Conservation (phyloP, 2,113 vertebrate species). For the Amphilophus citrinellus region DNA sequence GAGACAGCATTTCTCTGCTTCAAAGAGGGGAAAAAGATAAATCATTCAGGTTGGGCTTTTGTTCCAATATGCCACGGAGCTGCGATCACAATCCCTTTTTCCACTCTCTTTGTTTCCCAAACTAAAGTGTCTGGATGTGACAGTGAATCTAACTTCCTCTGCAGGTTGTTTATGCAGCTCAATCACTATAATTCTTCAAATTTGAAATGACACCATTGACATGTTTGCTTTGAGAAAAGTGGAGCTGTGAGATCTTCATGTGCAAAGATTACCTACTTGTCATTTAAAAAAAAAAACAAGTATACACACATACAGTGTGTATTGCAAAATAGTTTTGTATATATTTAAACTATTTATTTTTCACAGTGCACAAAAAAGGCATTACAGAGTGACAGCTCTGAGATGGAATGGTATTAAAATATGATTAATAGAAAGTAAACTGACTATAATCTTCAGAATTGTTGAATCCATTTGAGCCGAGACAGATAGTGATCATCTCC, state of each 20-base stretch:
- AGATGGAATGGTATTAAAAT: slow-evolving; percentile 65
- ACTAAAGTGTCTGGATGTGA: slow-evolving; percentile 82
- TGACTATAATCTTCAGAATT: slow-evolving; percentile 70
- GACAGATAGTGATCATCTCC: slow-evolving; percentile 66
- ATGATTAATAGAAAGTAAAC: slow-evolving; percentile 67
- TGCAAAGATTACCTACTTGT: slow-evolving; percentile 73
- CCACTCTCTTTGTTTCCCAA: slow-evolving; percentile 75
- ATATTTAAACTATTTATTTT: slow-evolving; percentile 14
- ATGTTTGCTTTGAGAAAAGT: slow-evolving; percentile 75
- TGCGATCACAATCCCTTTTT: slow-evolving; percentile 84
- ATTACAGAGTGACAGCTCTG: slow-evolving; percentile 25
- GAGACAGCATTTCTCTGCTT: slow-evolving; percentile 68
- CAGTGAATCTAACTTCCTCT: slow-evolving; percentile 80
- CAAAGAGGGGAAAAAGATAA: slow-evolving; percentile 74
- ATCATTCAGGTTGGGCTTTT: slow-evolving; percentile 81
- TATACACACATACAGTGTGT: background rate
- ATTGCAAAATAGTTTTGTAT: slow-evolving; percentile 3
- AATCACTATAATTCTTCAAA: slow-evolving; percentile 82
- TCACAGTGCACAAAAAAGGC: slow-evolving; percentile 12
- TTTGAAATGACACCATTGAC: slow-evolving; percentile 81
- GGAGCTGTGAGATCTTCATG: slow-evolving; percentile 75
- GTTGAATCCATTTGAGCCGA: slow-evolving; percentile 69
- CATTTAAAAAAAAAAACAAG: slow-evolving; percentile 45
- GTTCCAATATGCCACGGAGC: slow-evolving; percentile 77
- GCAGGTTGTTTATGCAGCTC: slow-evolving; percentile 85